A percentile compares a stretch with the other conserved stretches of the same genome.
These are phyloP conservation scores for Limnephilus auricula DNA, from an alignment of 2,888 invertebrate genomes.

Conservation along the genomic window DNA sequence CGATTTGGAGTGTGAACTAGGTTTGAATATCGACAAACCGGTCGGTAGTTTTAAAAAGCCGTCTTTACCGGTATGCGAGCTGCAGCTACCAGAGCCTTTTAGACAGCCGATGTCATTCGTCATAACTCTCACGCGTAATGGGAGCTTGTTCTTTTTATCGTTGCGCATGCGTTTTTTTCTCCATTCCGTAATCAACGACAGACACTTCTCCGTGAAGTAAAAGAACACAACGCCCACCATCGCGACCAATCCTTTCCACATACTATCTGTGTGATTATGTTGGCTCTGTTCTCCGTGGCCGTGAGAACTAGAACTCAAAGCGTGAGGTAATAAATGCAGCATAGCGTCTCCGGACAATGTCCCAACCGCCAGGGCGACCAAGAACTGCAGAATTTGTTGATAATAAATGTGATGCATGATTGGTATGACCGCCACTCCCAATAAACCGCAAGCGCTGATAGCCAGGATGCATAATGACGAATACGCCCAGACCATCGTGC, in stretches of 20 bases:
- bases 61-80: conserved; percentile 69
- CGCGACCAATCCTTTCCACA: conserved; percentile 92
- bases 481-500: conserved; percentile 87
- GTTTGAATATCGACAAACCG: conserved; percentile 54
- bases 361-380: conserved; percentile 95
- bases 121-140: conserved; percentile 84
- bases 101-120: conserved; percentile 80
- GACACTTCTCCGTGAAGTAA: conserved; percentile 91
- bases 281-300: conserved; percentile 67
- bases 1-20: conserved; percentile 70
- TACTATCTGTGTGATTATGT: conserved; percentile 82
- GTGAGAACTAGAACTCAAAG: conserved; percentile 75
- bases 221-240: conserved; percentile 91
- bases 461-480: conserved; percentile 88
- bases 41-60: conserved; percentile 70
- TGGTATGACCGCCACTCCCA: conserved; percentile 93
- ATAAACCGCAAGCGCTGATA: conserved; percentile 91
- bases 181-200: conserved; percentile 89
- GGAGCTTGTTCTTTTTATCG: conserved; percentile 81
- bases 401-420: conserved; percentile 93
- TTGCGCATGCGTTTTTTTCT: conserved; percentile 85
- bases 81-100: conserved; percentile 71
- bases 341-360: conserved; percentile 94
- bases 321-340: conserved; percentile 94
- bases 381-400: conserved; percentile 92